These are phyloP conservation scores for Monarcha castaneiventris DNA, from an alignment of 2,113 vertebrate genomes.

Conservation along the genomic window DNA sequence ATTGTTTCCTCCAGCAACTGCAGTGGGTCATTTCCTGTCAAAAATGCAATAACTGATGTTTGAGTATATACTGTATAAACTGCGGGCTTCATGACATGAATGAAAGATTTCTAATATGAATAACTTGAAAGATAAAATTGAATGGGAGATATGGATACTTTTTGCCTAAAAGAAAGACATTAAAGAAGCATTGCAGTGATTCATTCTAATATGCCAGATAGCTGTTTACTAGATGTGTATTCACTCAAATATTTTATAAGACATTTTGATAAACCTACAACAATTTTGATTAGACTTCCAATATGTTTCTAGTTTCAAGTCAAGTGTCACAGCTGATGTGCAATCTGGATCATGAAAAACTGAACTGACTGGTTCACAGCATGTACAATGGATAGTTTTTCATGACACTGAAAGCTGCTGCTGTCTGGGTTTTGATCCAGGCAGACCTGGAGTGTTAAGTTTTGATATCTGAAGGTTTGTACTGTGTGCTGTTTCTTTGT, in stretches of 20 bases:
- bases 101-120: neutral
- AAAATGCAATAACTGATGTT: slow-evolving; percentile 10
- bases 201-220: neutral
- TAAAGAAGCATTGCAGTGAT: neutral
- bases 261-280: neutral
- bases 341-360: neutral
- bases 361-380: neutral
- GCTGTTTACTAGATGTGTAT: neutral
- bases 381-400: neutral
- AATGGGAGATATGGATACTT: neutral
- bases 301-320: neutral
- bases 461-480: neutral
- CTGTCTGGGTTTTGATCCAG: neutral
- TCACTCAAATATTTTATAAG: neutral
- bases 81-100: neutral
- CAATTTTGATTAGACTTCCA: neutral
- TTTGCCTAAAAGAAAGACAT: neutral
- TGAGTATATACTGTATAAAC: neutral
- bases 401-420: neutral
- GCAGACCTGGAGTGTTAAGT: neutral
- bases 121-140: neutral
- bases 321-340: neutral
- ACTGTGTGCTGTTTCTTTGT: neutral
- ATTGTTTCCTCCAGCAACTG: slow-evolving; percentile 28
- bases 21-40: slow-evolving; percentile 4